phyloP scores from a whole-genome alignment of 64 coral and sea anemone species.

The Pocillopora damicornis region DNA sequence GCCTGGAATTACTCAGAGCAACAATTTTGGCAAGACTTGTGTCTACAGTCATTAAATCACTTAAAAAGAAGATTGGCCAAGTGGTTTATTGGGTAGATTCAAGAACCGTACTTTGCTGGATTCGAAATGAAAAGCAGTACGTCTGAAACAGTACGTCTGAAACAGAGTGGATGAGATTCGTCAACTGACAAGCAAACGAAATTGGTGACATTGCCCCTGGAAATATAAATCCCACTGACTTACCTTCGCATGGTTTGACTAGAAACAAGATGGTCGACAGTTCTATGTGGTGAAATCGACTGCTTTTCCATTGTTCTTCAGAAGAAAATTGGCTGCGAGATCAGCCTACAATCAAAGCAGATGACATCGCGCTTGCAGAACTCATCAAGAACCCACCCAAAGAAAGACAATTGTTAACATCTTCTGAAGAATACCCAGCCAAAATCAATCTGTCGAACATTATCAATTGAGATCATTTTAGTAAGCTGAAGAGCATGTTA shows the following conservation, averaged over 20 bases:
- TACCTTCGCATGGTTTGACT: not conserved
- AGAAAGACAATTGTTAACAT: not conserved
- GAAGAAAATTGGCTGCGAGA: not conserved
- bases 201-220: conserved; percentile 40
- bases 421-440: not conserved
- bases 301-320: not conserved
- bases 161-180: conserved; percentile 39
- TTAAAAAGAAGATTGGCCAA: too few species aligned
- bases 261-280: conserved; percentile 1
- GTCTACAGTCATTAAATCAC: too few species aligned
- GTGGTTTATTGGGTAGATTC: too few species aligned
- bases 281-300: not conserved
- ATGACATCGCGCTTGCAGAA: not conserved
- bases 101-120: conserved; percentile 28
- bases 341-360: not conserved
- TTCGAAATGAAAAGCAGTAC: not conserved
- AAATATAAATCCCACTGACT: conserved; percentile 12
- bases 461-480: conserved; percentile 14
- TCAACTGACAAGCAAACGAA: not conserved
- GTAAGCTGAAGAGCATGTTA: not conserved
- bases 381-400: not conserved
- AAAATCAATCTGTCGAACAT: not conserved
- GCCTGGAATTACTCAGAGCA: too few species aligned
- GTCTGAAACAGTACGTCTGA: conserved; percentile 43
- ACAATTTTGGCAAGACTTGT: too few species aligned